Conservation (phyloP, 1,140 invertebrate species). For the Drosophila grimshawi region DNA sequence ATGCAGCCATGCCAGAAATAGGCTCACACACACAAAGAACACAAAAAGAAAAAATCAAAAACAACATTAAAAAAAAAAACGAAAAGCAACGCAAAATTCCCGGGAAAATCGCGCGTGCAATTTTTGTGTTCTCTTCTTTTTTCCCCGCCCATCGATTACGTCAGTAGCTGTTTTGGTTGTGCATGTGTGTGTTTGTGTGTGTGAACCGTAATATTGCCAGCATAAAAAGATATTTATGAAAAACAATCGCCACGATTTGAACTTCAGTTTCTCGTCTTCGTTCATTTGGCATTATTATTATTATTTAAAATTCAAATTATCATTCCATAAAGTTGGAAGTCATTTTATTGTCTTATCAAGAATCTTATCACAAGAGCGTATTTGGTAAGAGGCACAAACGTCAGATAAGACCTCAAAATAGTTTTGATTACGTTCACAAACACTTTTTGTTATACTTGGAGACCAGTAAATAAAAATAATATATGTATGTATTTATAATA, state of each 20-base stretch:
- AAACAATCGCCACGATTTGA: slow-evolving; percentile 5
- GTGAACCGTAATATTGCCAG: neutral
- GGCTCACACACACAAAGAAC: slow-evolving; percentile 43
- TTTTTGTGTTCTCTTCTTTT: slow-evolving; percentile 40
- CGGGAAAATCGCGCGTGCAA: slow-evolving; percentile 75
- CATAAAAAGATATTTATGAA: slow-evolving; percentile 36
- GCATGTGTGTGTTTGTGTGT: slow-evolving; percentile 8
- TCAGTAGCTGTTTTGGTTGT: slow-evolving; percentile 60
- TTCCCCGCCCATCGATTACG: slow-evolving; percentile 72
- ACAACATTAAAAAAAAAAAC: slow-evolving; percentile 9
- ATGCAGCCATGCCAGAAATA: slow-evolving; percentile 45
- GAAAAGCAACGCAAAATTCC: slow-evolving; percentile 26
- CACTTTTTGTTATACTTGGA: slow-evolving; percentile 18
- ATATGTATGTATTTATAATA: slow-evolving; percentile 8
- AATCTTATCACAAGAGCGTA: slow-evolving; percentile 64
- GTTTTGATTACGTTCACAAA: slow-evolving; percentile 64
- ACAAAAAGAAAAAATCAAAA: slow-evolving; percentile 25
- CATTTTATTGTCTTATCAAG: slow-evolving; percentile 47
- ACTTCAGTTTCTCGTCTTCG: slow-evolving; percentile 20
- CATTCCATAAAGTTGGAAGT: slow-evolving; percentile 39
- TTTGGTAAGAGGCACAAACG: slow-evolving; percentile 64
- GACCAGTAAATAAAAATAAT: slow-evolving; percentile 29
- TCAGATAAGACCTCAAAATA: slow-evolving; percentile 64
- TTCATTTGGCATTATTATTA: slow-evolving; percentile 32
- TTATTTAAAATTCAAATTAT: slow-evolving; percentile 73